Evolutionary conservation across 2,888 invertebrate species (phyloP).

Genomic region (Carabus problematicus): DNA sequence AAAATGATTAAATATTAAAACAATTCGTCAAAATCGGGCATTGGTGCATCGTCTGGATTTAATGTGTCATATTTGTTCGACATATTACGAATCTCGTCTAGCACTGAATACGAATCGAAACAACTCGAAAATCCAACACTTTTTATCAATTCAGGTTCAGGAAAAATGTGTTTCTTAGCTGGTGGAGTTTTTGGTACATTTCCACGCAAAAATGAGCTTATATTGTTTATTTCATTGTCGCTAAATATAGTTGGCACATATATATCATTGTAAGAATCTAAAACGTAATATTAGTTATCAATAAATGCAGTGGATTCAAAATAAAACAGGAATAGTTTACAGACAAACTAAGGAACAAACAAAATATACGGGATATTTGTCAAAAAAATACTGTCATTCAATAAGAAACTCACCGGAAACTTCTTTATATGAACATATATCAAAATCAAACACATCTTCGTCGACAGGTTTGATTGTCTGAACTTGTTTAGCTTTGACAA

Average conservation of each 20-base stretch:
- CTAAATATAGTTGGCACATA: background rate
- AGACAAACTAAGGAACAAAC: background rate
- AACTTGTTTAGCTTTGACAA: background rate
- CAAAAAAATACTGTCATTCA: background rate
- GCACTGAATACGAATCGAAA: background rate
- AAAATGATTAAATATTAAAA: no score
- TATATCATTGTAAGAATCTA: slow-evolving; percentile 24
- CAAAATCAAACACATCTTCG: background rate
- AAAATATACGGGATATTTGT: background rate
- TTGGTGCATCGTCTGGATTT: background rate
- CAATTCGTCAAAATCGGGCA: background rate
- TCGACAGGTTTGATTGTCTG: background rate
- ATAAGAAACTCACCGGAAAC: slow-evolving; percentile 17
- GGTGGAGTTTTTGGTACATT: slow-evolving; percentile 19
- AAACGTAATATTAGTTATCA: background rate
- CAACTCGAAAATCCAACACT: background rate
- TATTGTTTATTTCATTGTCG: background rate
- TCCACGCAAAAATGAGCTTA: background rate
- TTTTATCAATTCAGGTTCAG: background rate
- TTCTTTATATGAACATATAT: slow-evolving; percentile 30
- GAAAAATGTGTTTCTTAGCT: background rate
- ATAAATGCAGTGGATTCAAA: background rate
- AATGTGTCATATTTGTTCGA: background rate
- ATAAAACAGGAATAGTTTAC: background rate
- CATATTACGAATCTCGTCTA: background rate